Percentiles rank a stretch among this genome's conserved stretches.
phyloP scores from a whole-genome alignment of 2,888 invertebrate genomes.

The Acrobasis repandana region DNA sequence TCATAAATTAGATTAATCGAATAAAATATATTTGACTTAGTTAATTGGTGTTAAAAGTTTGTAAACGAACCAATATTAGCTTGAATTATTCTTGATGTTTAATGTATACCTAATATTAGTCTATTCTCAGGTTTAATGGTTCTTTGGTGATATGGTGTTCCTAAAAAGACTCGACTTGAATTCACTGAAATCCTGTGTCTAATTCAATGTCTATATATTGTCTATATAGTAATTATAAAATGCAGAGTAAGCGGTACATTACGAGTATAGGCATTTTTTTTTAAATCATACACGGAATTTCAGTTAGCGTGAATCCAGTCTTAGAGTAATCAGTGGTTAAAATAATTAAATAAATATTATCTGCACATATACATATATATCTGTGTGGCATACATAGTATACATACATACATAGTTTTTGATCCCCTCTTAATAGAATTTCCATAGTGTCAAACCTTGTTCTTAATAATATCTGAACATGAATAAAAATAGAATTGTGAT shows the following conservation, averaged over 20 bases:
- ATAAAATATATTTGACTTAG: not conserved
- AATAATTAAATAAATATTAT: no score
- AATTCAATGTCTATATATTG: no score
- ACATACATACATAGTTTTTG: not conserved
- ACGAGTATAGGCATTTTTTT: no score
- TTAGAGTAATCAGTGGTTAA: no score
- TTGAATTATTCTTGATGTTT: slow-evolving; percentile 2
- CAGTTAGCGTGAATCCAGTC: no score
- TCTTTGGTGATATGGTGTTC: slow-evolving; percentile 2
- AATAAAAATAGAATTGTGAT: slow-evolving; percentile 32
- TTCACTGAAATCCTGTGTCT: no score
- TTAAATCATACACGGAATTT: no score
- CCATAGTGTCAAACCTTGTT: slow-evolving; percentile 6
- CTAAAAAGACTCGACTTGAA: not conserved
- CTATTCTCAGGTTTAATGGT: not conserved
- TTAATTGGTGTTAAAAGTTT: slow-evolving; percentile 5
- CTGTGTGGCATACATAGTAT: not conserved
- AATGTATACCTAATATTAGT: not conserved
- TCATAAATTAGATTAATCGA: slow-evolving; percentile 10
- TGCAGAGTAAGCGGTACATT: no score
- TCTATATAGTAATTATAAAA: no score
- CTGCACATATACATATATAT: not conserved
- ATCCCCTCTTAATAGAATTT: slow-evolving; percentile 1
- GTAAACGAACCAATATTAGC: not conserved
- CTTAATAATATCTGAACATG: slow-evolving; percentile 24